Evolutionary conservation across 2,888 invertebrate genomes (phyloP).

Genomic region (Scaeva pyrastri): DNA sequence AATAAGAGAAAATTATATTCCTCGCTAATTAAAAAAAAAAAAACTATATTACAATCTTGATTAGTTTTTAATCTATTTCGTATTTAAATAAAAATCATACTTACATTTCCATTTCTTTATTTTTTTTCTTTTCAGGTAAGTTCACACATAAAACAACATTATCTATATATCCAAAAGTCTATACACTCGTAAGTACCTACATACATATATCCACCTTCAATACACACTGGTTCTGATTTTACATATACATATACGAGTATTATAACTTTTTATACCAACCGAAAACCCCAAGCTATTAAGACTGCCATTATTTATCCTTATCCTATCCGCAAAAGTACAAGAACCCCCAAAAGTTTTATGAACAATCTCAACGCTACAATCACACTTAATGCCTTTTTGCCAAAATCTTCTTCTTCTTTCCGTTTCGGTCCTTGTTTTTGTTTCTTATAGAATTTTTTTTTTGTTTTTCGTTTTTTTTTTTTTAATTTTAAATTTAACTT

Average conservation of each 20-base stretch:
- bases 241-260: background rate
- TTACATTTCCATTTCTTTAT: conserved; percentile 5
- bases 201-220: background rate
- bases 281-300: conserved; percentile 27
- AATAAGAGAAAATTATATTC: too few relatives aligned
- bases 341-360: conserved; percentile 24
- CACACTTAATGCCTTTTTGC: conserved; percentile 18
- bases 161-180: conserved; percentile 10
- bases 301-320: conserved; percentile 23
- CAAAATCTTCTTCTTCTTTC: conserved; percentile 13
- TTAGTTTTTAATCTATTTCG: background rate
- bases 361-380: conserved; percentile 37
- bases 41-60: background rate
- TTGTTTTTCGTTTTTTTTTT: background rate
- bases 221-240: background rate
- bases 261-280: background rate
- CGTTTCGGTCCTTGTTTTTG: background rate
- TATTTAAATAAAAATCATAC: conserved; percentile 16
- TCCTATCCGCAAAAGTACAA: background rate
- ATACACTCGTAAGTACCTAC: conserved; percentile 41
- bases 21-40: background rate
- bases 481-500: background rate
- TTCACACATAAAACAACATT: conserved; percentile 26
- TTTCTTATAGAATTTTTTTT: conserved; percentile 3
- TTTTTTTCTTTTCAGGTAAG: conserved; percentile 62